A percentile compares a stretch with the other conserved stretches of the same genome.
Conservation (phyloP, 2,797 vertebrate species). For the Setipinna tenuifilis region DNA sequence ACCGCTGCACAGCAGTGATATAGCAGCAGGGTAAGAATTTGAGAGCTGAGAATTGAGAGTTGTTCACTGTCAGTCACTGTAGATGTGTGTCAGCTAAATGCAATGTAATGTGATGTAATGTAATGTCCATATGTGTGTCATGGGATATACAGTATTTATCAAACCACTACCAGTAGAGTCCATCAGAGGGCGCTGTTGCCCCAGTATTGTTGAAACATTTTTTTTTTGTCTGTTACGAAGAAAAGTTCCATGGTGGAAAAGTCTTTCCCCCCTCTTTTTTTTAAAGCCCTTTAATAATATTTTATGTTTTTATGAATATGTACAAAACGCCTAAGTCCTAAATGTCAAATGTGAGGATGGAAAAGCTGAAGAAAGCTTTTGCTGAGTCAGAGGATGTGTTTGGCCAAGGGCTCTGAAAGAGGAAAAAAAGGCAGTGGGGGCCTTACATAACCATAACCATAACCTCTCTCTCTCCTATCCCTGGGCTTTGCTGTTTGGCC, state of each 20-base stretch:
- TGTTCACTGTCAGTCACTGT: no score
- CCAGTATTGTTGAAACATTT: not conserved
- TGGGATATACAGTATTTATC: not conserved
- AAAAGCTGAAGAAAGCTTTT: not conserved
- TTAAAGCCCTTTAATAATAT: not conserved
- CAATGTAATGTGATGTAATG: no score
- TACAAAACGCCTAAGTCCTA: not conserved
- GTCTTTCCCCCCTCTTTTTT: not conserved
- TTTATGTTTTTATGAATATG: not conserved
- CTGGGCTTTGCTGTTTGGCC: not conserved
- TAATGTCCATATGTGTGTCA: not conserved
- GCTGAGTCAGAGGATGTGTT: not conserved
- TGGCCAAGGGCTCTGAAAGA: not conserved
- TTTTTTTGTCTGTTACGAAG: not conserved
- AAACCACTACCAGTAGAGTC: slow-evolving; percentile 3
- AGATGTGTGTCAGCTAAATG: no score
- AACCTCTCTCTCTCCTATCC: no score
- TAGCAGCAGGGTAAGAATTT: not conserved
- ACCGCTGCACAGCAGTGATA: not conserved
- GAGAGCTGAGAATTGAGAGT: no score
- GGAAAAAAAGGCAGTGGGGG: not conserved
- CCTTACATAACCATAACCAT: slow-evolving; percentile 20
- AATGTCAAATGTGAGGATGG: not conserved
- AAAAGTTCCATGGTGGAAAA: not conserved
- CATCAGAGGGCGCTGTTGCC: not conserved